Base-by-base conservation (phyloP, 1,140 invertebrate species). In the Lordiphosa stackelbergi region DNA sequence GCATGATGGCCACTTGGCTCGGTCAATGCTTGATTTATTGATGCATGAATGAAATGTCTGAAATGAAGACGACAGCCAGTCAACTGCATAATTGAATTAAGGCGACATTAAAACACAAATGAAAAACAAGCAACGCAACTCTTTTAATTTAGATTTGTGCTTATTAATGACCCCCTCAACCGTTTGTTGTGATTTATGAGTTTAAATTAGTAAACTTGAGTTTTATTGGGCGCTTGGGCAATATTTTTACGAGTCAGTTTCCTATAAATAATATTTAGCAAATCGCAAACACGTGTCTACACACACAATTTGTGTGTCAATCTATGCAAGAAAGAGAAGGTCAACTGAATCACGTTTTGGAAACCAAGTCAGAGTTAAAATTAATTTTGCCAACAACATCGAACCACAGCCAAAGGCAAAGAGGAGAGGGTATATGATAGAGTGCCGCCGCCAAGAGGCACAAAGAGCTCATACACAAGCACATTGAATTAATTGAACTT, bases 21-120 rank as follows among this genome's bases (percentile, higher is more conserved):
- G 65, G 60, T 59, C 74, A 79, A 81, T 81, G 66, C 51, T 58
- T 79, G 75, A 79, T 81, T 79, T 81, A 81, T 79, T 66, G 53
- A 57, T 68, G 71, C 70, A 74, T 58, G 55, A 62, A 78, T 59
- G 55, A 53, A 63, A 74, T 58, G 55, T 59, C 78, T 59, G 55
- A 53, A 63, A 61, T 46, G 49, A 66, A 66, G 53, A 35, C 37
- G 19, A 11, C 60, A 13, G 12, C 10, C 40, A 49, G 35, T 19
- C 34, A 19, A 53, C 51, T 57, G 47, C 43, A 63, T 45, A 73
- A 79, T 79, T 74, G 47, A 79, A 79, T 79, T 81, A 79, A 79
- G 37, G 58, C 57, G 66, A 79, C 64, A 66, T 60, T 51, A 62
- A 66, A 71, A 57, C 49, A 38, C 13, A 47, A 36, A 31, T 9